Evolutionary conservation across 2,797 vertebrate genomes (phyloP), one percentile per base, ranked within the genome.

Genomic region (Betta splendens): DNA sequence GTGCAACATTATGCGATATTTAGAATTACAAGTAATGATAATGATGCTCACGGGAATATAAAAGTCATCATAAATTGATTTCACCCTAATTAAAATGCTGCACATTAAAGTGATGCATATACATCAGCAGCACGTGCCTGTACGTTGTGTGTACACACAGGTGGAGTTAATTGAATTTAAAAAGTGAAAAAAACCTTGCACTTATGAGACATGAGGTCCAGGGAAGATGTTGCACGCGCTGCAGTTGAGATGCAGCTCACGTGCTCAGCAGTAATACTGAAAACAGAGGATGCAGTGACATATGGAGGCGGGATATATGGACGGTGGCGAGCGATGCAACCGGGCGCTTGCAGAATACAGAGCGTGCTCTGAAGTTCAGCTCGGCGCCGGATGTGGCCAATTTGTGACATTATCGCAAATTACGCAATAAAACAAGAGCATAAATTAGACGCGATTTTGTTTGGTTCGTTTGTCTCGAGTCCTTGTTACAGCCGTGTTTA

Each of bases 141-240:
- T n/a, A n/a, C n/a, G n/a, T n/a, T 18, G 13, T 16, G 36, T 31
- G 37, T 8, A 31, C 18, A 53, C 20, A 40, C 23, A 42, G 26
- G 21, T 20, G 25, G 21, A 15, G 8, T 10, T 21, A 21, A 39
- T 52, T 1, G 38, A 38, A 10, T 31, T 45, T 66, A 17, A 17
- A 39, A n/a, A n/a, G n/a, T n/a, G n/a, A n/a, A n/a, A n/a, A n/a
- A n/a, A n/a, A n/a, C n/a, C n/a, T n/a, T 79, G 77, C 40, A 32
- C 74, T 70, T 80, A 88, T 87, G 85, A 81, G 65, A 69, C 59
- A 26, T 43, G 64, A 69, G 70, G 71, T 81, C 81, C 81, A 86
- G 60, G 80, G 67, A 56, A 47, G 48, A 71, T 54, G 69, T 67
- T 77, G 68, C 69, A 72, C 69, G 48, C 62, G n/a, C n/a, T n/a